A percentile compares a stretch with the other conserved stretches of the same genome.
Conservation (phyloP, 2,888 invertebrate genomes). For the Brenthis hecate region DNA sequence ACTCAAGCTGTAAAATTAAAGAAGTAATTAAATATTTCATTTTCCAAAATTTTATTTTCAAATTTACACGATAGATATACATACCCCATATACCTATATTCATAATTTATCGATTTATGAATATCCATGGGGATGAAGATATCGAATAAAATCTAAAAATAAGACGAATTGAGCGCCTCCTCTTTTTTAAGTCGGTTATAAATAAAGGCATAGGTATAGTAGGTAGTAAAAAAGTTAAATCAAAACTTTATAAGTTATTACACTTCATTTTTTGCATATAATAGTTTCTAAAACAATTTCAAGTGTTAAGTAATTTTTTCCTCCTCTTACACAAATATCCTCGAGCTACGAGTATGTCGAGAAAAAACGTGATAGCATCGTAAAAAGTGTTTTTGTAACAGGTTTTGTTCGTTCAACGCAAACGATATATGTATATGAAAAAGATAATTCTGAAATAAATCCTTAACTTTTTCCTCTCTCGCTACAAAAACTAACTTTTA, state of each 20-base stretch:
- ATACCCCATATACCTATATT: no score
- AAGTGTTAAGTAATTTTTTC: not conserved
- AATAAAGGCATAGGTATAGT: no score
- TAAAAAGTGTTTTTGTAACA: constrained; percentile 20
- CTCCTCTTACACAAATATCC: not conserved
- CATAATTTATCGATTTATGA: no score
- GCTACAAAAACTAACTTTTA: not conserved
- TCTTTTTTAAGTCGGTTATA: no score
- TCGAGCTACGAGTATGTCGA: not conserved
- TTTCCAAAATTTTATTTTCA: no score
- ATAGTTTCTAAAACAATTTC: not conserved
- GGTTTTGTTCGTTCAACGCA: constrained; percentile 10
- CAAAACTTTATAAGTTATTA: not conserved
- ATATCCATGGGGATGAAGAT: no score
- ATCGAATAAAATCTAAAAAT: no score
- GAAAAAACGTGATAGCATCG: constrained; percentile 13
- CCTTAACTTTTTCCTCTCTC: not conserved
- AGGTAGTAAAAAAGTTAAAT: not conserved
- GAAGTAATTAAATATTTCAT: no score
- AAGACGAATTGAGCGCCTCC: no score
- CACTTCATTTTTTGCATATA: not conserved
- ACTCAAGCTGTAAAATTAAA: no score
- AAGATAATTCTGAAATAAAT: constrained; percentile 11
- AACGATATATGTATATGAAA: constrained; percentile 6
- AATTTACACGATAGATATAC: no score